These are phyloP conservation scores for Lutjanus argentimaculatus DNA, from an alignment of 2,797 vertebrate genomes.

Conservation along the genomic window DNA sequence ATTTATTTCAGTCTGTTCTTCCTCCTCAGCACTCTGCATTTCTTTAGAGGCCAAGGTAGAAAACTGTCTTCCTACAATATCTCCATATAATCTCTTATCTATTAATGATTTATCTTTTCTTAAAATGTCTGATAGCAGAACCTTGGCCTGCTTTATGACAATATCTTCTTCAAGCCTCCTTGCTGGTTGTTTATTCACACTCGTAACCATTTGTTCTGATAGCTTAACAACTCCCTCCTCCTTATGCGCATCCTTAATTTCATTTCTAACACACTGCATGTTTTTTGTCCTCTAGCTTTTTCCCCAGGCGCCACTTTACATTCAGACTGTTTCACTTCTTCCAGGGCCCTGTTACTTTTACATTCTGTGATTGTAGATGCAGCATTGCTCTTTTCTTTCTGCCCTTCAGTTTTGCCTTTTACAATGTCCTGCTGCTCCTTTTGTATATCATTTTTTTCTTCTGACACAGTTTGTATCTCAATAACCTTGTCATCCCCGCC, in stretches of 20 bases:
- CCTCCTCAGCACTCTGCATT: conserved; percentile 28
- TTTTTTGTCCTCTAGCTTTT: conserved; percentile 38
- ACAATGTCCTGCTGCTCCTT: conserved; percentile 31
- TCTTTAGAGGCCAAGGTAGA: conserved; percentile 38
- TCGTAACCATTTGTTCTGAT: conserved; percentile 20
- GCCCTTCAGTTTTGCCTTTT: conserved; percentile 24
- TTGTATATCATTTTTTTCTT: conserved; percentile 15
- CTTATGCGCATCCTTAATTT: not conserved
- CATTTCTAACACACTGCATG: conserved; percentile 14
- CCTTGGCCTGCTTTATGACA: conserved; percentile 82
- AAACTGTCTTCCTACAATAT: conserved; percentile 25
- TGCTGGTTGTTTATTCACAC: conserved; percentile 27
- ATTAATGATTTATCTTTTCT: conserved; percentile 66
- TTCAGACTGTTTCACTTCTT: conserved; percentile 33
- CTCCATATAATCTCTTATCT: conserved; percentile 47
- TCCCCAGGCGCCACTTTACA: conserved; percentile 6
- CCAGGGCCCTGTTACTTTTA: conserved; percentile 25
- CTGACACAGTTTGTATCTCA: conserved; percentile 58
- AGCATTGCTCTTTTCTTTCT: conserved; percentile 33
- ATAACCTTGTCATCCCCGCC: conserved; percentile 57
- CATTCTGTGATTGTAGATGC: not conserved
- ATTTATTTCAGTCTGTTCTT: conserved; percentile 42
- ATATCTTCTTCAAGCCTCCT: conserved; percentile 64
- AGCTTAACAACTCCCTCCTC: conserved; percentile 24
- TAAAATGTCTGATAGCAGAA: conserved; percentile 84